phyloP scores from a whole-genome alignment of 2,797 vertebrate genomes.

The Halcyon badia region DNA sequence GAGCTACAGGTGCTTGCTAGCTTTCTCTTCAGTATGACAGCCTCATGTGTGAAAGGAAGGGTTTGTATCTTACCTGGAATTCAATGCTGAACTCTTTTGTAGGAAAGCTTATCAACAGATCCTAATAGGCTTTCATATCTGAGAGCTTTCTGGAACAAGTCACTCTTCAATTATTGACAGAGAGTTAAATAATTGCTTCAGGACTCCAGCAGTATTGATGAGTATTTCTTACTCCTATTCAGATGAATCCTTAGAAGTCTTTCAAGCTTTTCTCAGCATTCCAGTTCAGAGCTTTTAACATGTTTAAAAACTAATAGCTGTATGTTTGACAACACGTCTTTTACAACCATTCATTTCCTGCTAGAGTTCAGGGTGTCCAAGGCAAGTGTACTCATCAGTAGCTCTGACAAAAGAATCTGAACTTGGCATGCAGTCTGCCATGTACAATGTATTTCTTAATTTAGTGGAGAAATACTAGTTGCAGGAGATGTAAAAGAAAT shows the following conservation, averaged over 20 bases:
- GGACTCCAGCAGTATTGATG: background rate
- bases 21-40: background rate
- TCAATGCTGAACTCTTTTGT: background rate
- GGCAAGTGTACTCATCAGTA: background rate
- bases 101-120: background rate
- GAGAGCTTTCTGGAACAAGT: background rate
- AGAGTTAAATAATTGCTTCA: background rate
- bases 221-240: background rate
- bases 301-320: background rate
- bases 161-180: background rate
- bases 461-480: background rate
- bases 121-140: fast-evolving
- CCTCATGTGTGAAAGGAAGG: background rate
- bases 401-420: background rate
- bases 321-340: background rate
- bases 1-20: background rate
- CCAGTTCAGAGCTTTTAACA: background rate
- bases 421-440: background rate
- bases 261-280: background rate
- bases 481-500: background rate
- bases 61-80: background rate
- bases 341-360: background rate
- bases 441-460: background rate
- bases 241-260: background rate
- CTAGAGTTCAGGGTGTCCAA: background rate